These are phyloP conservation scores for Galago senegalensis DNA, from an alignment of 2,797 vertebrate species.

Conservation along the genomic window DNA sequence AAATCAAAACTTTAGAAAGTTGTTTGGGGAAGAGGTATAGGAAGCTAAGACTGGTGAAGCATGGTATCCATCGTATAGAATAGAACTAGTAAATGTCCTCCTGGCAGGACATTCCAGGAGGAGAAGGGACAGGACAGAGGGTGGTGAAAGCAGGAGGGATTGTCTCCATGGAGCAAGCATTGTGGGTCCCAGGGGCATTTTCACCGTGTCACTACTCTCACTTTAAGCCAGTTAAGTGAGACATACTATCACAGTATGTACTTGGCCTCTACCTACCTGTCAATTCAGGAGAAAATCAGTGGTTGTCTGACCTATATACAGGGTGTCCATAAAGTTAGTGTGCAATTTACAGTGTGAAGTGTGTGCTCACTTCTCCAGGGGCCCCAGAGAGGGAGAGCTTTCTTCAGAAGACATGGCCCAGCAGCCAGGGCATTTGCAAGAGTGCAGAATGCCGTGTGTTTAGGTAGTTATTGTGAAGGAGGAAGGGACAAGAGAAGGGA, in stretches of 20 bases:
- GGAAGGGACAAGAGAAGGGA: not conserved
- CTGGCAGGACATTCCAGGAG: not conserved
- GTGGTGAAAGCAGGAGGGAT: not conserved
- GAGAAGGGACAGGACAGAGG: too few relatives aligned
- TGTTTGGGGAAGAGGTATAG: not conserved
- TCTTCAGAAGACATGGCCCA: not conserved
- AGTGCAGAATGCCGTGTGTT: rapidly evolving
- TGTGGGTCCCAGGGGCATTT: not conserved
- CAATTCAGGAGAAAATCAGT: not conserved
- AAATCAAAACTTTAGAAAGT: conserved; percentile 1
- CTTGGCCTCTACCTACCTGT: not conserved
- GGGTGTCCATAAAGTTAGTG: too few relatives aligned
- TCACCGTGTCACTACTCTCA: not conserved
- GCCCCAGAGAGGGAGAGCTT: not conserved
- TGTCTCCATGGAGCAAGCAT: rapidly evolving
- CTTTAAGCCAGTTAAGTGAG: not conserved
- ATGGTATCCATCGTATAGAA: rapidly evolving
- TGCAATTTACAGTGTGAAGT: too few relatives aligned
- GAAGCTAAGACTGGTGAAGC: not conserved
- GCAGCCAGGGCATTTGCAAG: not conserved
- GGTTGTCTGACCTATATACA: not conserved
- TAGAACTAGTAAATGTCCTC: not conserved
- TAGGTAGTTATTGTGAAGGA: rapidly evolving
- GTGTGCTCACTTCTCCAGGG: too few relatives aligned
- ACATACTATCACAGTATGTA: not conserved